Conservation (phyloP, 2,113 vertebrate genomes). For the Dasyurus viverrinus region DNA sequence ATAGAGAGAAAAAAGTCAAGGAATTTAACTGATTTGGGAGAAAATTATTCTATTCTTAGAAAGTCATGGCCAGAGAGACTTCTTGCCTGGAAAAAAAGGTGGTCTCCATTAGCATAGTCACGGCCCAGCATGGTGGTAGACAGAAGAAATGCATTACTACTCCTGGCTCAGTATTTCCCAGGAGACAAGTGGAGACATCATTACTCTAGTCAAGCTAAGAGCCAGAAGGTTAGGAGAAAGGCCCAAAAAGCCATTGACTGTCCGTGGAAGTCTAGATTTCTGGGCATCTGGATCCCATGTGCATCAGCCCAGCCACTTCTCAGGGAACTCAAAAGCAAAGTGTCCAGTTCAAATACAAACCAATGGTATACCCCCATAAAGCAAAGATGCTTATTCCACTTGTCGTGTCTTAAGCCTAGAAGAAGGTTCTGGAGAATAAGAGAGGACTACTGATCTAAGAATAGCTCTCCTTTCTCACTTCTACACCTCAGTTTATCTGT, state of each 20-base stretch:
- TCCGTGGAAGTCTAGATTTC: neutral
- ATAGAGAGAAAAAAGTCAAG: neutral
- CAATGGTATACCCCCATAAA: neutral
- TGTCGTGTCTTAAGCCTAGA: neutral
- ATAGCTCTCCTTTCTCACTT: neutral
- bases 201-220: neutral
- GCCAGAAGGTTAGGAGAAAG: neutral
- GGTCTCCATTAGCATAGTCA: neutral
- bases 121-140: neutral
- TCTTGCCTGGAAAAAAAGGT: neutral
- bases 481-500: neutral
- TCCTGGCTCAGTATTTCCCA: neutral
- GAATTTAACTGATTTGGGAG: fast-evolving
- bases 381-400: neutral
- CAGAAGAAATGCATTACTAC: neutral
- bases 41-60: neutral
- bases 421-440: neutral
- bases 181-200: neutral
- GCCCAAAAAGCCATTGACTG: neutral
- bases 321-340: neutral
- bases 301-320: neutral
- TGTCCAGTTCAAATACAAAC: neutral
- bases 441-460: neutral
- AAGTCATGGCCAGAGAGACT: neutral
- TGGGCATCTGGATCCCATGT: neutral